Percentiles rank a stretch among this genome's conserved stretches.
Conservation (phyloP, 2,888 invertebrate genomes). For the Drosophila acutilabella region DNA sequence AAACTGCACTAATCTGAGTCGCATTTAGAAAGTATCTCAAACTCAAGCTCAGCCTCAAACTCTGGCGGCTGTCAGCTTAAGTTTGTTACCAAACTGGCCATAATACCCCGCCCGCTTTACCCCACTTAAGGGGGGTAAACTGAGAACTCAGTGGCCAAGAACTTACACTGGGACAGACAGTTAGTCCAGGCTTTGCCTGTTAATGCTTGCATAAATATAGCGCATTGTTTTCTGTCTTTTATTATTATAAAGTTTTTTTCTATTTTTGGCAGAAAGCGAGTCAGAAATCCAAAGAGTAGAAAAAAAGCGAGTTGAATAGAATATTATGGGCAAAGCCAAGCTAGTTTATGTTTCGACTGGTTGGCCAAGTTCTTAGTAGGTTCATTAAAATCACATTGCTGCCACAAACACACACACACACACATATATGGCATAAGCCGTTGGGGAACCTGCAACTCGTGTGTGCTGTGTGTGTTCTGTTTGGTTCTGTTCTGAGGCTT, state of each 20-base stretch:
- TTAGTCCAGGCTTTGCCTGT: slow-evolving; percentile 50
- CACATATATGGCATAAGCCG: slow-evolving; percentile 1
- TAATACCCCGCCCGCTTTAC: slow-evolving; percentile 1
- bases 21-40: slow-evolving; percentile 76
- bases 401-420: slow-evolving; percentile 16
- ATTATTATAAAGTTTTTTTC: slow-evolving; percentile 17
- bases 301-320: slow-evolving; percentile 32
- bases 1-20: slow-evolving; percentile 63
- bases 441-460: slow-evolving; percentile 47
- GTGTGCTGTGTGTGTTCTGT: slow-evolving; percentile 15
- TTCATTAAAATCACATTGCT: slow-evolving; percentile 75
- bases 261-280: slow-evolving; percentile 12
- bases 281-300: not conserved
- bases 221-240: slow-evolving; percentile 63
- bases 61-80: slow-evolving; percentile 69
- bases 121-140: not conserved
- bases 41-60: slow-evolving; percentile 33
- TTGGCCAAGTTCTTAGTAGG: slow-evolving; percentile 67
- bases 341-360: slow-evolving; percentile 50
- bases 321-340: slow-evolving; percentile 52
- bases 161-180: slow-evolving; percentile 12
- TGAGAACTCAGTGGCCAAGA: not conserved
- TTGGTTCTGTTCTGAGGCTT: slow-evolving; percentile 40
- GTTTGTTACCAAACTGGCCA: slow-evolving; percentile 55
- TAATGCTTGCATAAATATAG: slow-evolving; percentile 76